Conservation (phyloP, 2,113 vertebrate species). For the Ceyx melanurus region DNA sequence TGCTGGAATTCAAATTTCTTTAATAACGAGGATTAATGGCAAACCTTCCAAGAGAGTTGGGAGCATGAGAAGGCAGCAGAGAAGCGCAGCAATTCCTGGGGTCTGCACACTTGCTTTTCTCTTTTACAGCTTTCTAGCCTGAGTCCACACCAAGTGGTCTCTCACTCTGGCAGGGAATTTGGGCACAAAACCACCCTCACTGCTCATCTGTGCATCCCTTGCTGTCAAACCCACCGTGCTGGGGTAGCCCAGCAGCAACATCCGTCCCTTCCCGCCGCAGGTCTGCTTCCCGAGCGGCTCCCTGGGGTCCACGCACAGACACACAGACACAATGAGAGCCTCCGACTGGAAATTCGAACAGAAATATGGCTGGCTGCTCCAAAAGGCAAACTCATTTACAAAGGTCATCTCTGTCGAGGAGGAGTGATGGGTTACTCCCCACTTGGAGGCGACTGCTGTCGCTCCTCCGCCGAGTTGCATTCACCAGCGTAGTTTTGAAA, state of each 20-base stretch:
- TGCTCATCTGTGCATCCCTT: background rate
- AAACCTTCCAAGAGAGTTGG: slow-evolving; percentile 27
- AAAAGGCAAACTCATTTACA: slow-evolving; percentile 55
- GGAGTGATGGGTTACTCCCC: slow-evolving; percentile 19
- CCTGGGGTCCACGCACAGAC: background rate
- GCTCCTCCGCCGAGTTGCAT: background rate
- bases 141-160: background rate
- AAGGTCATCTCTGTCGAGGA: slow-evolving; percentile 47
- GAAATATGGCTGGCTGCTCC: slow-evolving; percentile 60
- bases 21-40: background rate
- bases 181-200: background rate
- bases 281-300: background rate
- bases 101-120: background rate
- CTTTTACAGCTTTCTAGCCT: background rate
- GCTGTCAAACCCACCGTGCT: accelerated
- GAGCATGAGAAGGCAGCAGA: background rate
- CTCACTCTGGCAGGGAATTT: background rate
- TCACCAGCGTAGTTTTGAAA: background rate
- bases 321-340: slow-evolving; percentile 57
- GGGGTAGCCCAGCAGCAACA: background rate
- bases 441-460: background rate
- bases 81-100: background rate
- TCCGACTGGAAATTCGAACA: slow-evolving; percentile 35
- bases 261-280: background rate
- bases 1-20: background rate